Evolutionary conservation across 2,113 vertebrate genomes (phyloP).

Genomic region (Microtus pennsylvanicus): DNA sequence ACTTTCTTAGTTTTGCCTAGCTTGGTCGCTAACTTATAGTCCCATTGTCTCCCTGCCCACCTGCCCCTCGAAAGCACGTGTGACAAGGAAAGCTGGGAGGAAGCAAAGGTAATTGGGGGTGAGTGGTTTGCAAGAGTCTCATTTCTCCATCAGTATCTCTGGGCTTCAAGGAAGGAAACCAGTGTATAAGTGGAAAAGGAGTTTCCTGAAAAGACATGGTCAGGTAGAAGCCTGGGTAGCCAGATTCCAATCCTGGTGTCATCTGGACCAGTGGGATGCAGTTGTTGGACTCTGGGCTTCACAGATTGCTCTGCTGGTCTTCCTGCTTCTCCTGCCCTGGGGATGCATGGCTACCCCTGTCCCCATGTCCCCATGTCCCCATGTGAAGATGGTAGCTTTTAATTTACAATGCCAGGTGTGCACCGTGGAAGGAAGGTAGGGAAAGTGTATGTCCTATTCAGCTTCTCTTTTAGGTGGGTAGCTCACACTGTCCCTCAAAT

Average conservation of each 20-base stretch:
- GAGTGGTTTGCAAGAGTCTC: not conserved
- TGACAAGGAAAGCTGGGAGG: fast-evolving
- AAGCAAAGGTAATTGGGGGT: not conserved
- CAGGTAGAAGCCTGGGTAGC: not conserved
- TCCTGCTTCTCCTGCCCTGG: not conserved
- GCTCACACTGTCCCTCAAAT: not conserved
- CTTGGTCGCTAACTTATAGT: not conserved
- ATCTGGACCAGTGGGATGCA: fast-evolving
- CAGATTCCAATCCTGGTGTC: not conserved
- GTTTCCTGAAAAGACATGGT: not conserved
- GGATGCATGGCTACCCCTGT: fast-evolving
- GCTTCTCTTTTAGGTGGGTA: not conserved
- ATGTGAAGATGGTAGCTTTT: not conserved
- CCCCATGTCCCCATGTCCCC: not conserved
- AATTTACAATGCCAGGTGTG: not conserved
- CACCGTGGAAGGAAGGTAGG: not conserved
- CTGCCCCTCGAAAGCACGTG: not conserved
- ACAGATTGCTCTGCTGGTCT: too few relatives aligned
- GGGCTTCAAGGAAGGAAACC: not conserved
- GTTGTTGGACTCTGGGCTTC: not conserved
- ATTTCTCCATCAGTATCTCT: not conserved
- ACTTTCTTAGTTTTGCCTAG: not conserved
- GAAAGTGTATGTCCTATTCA: not conserved
- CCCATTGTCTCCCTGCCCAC: not conserved
- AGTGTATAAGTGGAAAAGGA: not conserved